Percentiles rank a stretch among this genome's conserved stretches.
These are phyloP conservation scores for Dolichomitus sp. DNA, from an alignment of 2,888 invertebrate species.

Conservation along the genomic window DNA sequence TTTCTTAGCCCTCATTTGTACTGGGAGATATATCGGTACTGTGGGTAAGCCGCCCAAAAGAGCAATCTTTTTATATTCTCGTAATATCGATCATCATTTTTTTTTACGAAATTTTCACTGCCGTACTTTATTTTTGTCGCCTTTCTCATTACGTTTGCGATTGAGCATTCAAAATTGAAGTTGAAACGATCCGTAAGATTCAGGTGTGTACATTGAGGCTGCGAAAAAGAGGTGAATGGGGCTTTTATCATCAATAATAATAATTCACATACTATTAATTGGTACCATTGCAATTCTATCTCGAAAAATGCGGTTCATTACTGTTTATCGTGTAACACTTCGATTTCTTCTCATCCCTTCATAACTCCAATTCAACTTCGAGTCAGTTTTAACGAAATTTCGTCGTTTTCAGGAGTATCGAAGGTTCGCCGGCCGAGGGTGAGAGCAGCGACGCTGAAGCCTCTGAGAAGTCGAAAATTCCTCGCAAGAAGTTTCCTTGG, in stretches of 20 bases:
- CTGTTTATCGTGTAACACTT: slow-evolving; percentile 31
- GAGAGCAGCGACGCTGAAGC: slow-evolving; percentile 80
- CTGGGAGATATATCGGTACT: slow-evolving; percentile 87
- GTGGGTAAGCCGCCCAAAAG: slow-evolving; percentile 86
- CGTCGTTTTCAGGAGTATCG: slow-evolving; percentile 80
- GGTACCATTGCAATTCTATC: background rate
- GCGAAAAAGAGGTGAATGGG: slow-evolving; percentile 47
- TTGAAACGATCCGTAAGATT: slow-evolving; percentile 19
- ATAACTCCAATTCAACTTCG: slow-evolving; percentile 17
- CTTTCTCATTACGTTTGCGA: slow-evolving; percentile 23
- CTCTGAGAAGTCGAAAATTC: slow-evolving; percentile 88
- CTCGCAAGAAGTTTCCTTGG: slow-evolving; percentile 92
- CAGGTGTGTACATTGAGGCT: slow-evolving; percentile 24
- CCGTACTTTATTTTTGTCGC: slow-evolving; percentile 34
- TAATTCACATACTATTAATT: background rate
- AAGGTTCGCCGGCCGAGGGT: slow-evolving; percentile 76
- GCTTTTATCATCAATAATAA: slow-evolving; percentile 80
- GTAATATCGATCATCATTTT: slow-evolving; percentile 54
- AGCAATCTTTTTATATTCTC: slow-evolving; percentile 76
- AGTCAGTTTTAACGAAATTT: slow-evolving; percentile 12
- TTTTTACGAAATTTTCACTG: slow-evolving; percentile 67
- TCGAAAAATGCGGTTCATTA: slow-evolving; percentile 5
- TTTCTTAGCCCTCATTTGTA: slow-evolving; percentile 86
- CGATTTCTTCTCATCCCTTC: slow-evolving; percentile 26
- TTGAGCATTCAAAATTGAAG: background rate